Base-by-base conservation (phyloP, 64 coral and sea anemone genomes). In the Montipora efflorescens region DNA sequence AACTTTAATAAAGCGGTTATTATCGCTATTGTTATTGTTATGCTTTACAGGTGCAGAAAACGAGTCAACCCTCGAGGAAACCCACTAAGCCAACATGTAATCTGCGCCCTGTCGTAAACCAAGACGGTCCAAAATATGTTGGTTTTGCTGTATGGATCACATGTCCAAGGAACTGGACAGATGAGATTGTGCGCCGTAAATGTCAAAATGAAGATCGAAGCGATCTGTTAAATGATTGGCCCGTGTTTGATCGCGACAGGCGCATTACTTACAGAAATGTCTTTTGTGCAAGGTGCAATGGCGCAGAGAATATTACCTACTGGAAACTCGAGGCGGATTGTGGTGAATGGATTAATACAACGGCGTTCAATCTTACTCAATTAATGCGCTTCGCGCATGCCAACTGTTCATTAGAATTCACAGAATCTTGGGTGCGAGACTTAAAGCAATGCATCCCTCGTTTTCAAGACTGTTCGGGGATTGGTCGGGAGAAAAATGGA, bases 261-360 rank as follows among this genome's bases (percentile, higher is more conserved):
- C 47, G 69, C 9, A 44, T 90, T 13, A 90, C 77, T 4, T 90
- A 90, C 66, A 88, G 18, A 51, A 88, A 88, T 59, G 55, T 88
- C 18, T 88, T 76, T 47, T 88, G 86, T 4, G 51, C 51, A 53
- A 53, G 51, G 51, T 53, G 51, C 51, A 53, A 53, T 53, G 51
- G 51, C 8, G 51, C 51, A 8, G 51, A 1, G 8, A 53, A 53
- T 53, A 53, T 1, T 0, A 8, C 8, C 51, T 53, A 53, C 89
- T 90, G 89, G 77, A n/a, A 36, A 79, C 49, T 90, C 3, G 0
- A 51, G 3, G 20, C 22, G 4, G 13, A 74, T 18, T 88, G 86
- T 7, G 7, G 44, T 10, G 1, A 1, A 13, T 51, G 59, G 46
- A 25, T 49, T 50, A 67, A 90, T 58, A 45, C 62, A 4, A 19